Evolutionary conservation across 1,140 invertebrate species (phyloP).

Genomic region (Pectinophora gossypiella): DNA sequence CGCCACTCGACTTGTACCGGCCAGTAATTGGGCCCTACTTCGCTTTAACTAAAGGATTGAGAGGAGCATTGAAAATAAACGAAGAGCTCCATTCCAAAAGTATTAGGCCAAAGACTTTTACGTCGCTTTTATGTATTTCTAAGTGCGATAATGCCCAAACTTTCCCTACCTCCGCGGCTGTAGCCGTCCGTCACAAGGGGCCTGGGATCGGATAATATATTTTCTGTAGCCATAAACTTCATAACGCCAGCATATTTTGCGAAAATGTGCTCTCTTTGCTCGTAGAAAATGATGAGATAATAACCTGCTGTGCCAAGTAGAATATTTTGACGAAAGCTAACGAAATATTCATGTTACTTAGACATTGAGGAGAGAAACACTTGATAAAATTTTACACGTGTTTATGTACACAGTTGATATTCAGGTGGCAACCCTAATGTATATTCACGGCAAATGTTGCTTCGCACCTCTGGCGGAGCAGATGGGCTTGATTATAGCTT

Average conservation of each 20-base stretch:
- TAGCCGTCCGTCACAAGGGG: background rate
- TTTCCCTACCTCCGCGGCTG: background rate
- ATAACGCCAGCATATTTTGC: background rate
- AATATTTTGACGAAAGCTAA: too few species aligned
- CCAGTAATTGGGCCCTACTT: background rate
- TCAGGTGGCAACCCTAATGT: too few species aligned
- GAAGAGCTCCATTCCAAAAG: background rate
- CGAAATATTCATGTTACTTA: too few species aligned
- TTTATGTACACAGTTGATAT: too few species aligned
- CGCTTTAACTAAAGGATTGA: background rate
- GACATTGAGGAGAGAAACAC: too few species aligned
- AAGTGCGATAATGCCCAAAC: background rate
- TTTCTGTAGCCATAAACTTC: background rate
- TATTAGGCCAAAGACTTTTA: background rate
- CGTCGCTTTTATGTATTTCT: slow-evolving; percentile 1
- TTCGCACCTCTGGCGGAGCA: too few species aligned
- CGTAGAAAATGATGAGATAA: too few species aligned
- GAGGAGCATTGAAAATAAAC: background rate
- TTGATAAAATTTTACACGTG: too few species aligned
- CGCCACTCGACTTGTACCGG: background rate
- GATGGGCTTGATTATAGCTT: too few species aligned
- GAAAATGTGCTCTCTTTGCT: background rate
- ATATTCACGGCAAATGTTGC: too few species aligned
- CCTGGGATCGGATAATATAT: background rate
- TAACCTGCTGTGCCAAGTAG: too few species aligned